Evolutionary conservation across 1,140 invertebrate genomes (phyloP), one percentile per base, ranked within the genome.

Genomic region (Cephus cinctus): DNA sequence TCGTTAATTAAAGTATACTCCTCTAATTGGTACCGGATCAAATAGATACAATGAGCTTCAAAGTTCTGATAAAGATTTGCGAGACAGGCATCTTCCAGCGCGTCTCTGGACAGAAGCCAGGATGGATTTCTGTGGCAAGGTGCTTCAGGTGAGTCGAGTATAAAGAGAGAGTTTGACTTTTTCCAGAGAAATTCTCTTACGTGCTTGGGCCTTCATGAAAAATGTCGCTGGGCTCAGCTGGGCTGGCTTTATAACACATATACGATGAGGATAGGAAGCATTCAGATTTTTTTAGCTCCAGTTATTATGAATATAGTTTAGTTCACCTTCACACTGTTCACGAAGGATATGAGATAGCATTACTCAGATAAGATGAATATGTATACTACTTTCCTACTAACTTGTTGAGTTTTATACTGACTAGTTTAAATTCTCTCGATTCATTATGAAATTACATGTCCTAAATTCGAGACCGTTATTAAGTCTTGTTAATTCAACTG

Each of bases 51-150:
- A 63, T 63, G 62, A 43, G 42, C 23, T 16, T 35, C n/a, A 54
- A 50, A 16, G 50, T 59, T 9, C 22, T 61, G 14, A 4, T 63
- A 5, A 63, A 59, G 38, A 46, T 63, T 12, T 59, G 54, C 20
- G 46, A 52, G 4, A 34, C 34, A 1, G 47, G 9, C n/a, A 35
- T 59, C n/a, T 14, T 63, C 16, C 48, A 46, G 32, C 31, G 34
- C 32, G 14, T 31, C 8, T 38, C 40, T 15, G 31, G 30, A 14
- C 8, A 32, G 4, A 47, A 35, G 30, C 38, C 36, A 47, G 22
- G 15, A 43, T 52, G 50, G 50, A 38, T 43, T 21, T 43, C 31
- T 2, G 23, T 41, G 16, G 49, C 32, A 2, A 38, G 50, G 31
- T 40, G 44, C 22, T 25, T 52, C 20, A 52, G 50, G 20, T 52